phyloP scores from a whole-genome alignment of 2,113 vertebrate species.

The Prolemur simus region DNA sequence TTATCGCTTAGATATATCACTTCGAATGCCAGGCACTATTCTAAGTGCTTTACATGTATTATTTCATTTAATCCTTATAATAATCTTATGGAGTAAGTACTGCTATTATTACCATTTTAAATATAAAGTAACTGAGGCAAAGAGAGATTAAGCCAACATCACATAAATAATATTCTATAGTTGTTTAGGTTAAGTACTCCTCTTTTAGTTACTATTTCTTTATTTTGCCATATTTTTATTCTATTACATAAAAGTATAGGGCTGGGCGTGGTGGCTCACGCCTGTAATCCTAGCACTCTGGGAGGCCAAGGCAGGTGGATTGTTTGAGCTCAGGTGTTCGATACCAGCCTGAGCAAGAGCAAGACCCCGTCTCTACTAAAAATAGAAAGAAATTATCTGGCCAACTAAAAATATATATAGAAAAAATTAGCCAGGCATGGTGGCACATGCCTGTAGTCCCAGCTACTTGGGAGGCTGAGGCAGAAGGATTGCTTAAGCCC shows the following conservation, averaged over 20 bases:
- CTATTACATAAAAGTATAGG: neutral
- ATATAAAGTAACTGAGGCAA: neutral
- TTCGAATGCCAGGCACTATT: neutral
- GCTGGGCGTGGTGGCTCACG: too few relatives aligned
- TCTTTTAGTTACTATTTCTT: neutral
- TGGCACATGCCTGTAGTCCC: too few relatives aligned
- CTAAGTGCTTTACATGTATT: neutral
- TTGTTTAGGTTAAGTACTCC: neutral
- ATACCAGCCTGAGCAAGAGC: too few relatives aligned
- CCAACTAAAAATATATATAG: too few relatives aligned
- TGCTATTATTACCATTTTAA: neutral
- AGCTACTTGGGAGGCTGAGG: too few relatives aligned
- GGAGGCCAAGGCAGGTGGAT: too few relatives aligned
- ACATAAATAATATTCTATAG: neutral
- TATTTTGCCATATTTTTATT: neutral
- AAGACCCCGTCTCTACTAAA: too few relatives aligned
- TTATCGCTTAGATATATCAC: neutral
- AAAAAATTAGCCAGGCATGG: too few relatives aligned
- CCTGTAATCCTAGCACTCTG: too few relatives aligned
- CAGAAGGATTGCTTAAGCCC: too few relatives aligned
- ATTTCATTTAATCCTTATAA: neutral
- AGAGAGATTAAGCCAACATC: neutral
- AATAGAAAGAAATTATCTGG: too few relatives aligned
- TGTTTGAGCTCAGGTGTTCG: too few relatives aligned
- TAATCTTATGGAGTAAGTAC: neutral